Percentiles rank a stretch among this genome's conserved stretches.
Conservation (phyloP, 2,888 invertebrate genomes). For the Carcina quercana region DNA sequence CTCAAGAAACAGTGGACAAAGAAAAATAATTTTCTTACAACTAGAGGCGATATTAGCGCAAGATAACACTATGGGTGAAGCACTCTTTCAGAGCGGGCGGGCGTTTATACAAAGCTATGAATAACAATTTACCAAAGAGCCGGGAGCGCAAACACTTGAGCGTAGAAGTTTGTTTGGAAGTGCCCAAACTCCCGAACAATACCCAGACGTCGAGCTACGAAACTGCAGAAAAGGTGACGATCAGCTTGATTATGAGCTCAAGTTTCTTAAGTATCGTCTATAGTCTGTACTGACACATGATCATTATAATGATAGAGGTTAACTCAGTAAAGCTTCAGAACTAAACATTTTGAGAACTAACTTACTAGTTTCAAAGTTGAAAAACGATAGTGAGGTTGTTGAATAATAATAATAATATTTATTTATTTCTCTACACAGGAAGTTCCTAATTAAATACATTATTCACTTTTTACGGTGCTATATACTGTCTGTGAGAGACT, state of each 20-base stretch:
- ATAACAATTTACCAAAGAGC: conserved; percentile 71
- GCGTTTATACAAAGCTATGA: conserved; percentile 69
- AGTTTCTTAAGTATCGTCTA: too few species aligned
- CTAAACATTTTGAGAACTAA: too few species aligned
- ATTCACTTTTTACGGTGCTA: too few species aligned
- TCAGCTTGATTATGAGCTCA: not conserved
- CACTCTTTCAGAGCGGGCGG: conserved; percentile 56
- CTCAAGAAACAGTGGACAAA: conserved; percentile 34
- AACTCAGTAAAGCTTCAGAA: too few species aligned
- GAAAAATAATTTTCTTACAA: conserved; percentile 52
- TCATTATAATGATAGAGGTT: too few species aligned
- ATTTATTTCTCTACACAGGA: too few species aligned
- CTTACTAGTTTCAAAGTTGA: too few species aligned
- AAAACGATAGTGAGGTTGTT: too few species aligned
- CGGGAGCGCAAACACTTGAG: conserved; percentile 66
- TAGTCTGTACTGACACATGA: too few species aligned
- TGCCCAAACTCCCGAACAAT: conserved; percentile 67
- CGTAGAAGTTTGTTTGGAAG: conserved; percentile 67
- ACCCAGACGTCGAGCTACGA: conserved; percentile 51
- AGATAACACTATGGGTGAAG: conserved; percentile 62
- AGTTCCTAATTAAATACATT: too few species aligned
- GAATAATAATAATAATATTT: too few species aligned
- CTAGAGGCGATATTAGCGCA: conserved; percentile 52
- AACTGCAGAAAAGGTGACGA: conserved; percentile 20
- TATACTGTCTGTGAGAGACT: too few species aligned